Percentiles rank a stretch among this genome's conserved stretches.
Conservation (phyloP, 2,113 vertebrate genomes). For the Electrona antarctica region DNA sequence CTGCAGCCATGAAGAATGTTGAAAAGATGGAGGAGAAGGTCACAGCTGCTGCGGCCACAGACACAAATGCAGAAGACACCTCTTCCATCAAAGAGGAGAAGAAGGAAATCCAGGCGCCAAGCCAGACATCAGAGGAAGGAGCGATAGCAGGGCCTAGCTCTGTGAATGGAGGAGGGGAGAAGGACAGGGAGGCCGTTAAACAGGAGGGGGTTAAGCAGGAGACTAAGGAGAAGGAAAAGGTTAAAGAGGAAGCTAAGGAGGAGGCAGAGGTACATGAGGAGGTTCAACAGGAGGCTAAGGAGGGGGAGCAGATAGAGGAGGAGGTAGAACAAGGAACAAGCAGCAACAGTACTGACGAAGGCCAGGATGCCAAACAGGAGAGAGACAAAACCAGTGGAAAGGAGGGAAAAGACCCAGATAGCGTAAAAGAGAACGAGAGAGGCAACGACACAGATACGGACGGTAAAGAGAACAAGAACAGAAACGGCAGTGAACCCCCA, state of each 20-base stretch:
- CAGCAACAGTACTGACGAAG: conserved; percentile 37
- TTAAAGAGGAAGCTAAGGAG: conserved; percentile 30
- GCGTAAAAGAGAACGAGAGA: conserved; percentile 1
- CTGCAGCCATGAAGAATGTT: conserved; percentile 24
- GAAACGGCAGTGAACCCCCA: conserved; percentile 47
- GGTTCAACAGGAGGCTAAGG: conserved; percentile 37
- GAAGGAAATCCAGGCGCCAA: conserved; percentile 78
- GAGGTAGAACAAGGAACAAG: conserved; percentile 12
- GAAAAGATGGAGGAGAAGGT: conserved; percentile 34
- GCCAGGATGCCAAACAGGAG: conserved; percentile 26
- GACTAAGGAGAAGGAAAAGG: conserved; percentile 21
- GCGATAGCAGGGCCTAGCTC: conserved; percentile 14
- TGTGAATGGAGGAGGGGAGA: conserved; percentile 32
- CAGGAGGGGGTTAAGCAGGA: neutral
- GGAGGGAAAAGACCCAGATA: conserved; percentile 18
- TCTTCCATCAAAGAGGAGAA: conserved; percentile 10
- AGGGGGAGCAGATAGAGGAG: conserved; percentile 8
- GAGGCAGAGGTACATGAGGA: conserved; percentile 23
- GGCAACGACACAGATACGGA: conserved; percentile 54
- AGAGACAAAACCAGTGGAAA: conserved; percentile 35
- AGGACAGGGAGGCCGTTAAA: neutral
- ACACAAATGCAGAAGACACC: conserved; percentile 12
- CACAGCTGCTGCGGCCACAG: neutral
- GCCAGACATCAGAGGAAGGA: conserved; percentile 68
- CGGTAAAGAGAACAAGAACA: conserved; percentile 51